phyloP scores from a whole-genome alignment of 1,140 invertebrate species.

The Daktulosphaira vitifoliae region DNA sequence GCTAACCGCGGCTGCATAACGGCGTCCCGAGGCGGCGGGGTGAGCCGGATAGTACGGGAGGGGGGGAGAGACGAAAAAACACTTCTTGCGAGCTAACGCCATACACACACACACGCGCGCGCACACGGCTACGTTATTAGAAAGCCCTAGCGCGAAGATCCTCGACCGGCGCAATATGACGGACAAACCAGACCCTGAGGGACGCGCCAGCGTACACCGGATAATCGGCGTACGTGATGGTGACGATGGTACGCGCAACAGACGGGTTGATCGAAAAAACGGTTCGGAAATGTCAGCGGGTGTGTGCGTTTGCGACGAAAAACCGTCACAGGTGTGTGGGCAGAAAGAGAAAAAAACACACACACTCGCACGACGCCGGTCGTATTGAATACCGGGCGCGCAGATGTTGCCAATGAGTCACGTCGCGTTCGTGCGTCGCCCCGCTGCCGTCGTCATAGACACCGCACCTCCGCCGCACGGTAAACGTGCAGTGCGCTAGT shows the following conservation, averaged over 20 bases:
- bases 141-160: constrained; percentile 21
- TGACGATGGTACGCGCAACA: constrained; percentile 10
- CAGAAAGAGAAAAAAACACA: constrained; percentile 2
- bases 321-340: constrained; percentile 33
- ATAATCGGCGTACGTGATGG: not conserved
- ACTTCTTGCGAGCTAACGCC: not conserved
- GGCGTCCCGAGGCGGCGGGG: not conserved
- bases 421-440: constrained; percentile 21
- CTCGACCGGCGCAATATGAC: constrained; percentile 22
- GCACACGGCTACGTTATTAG: not conserved
- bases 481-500: not conserved
- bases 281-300: not conserved
- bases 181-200: constrained; percentile 24
- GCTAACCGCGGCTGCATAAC: not conserved
- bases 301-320: constrained; percentile 11
- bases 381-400: constrained; percentile 1
- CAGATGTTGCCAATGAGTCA: constrained; percentile 33
- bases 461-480: not conserved
- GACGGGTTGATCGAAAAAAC: constrained; percentile 7
- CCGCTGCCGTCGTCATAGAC: not conserved
- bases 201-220: not conserved
- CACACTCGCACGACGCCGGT: too few relatives aligned
- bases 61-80: constrained; percentile 5
- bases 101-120: not conserved
- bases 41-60: not conserved